phyloP scores from a whole-genome alignment of 2,888 invertebrate genomes.

The Branchellion lobata region DNA sequence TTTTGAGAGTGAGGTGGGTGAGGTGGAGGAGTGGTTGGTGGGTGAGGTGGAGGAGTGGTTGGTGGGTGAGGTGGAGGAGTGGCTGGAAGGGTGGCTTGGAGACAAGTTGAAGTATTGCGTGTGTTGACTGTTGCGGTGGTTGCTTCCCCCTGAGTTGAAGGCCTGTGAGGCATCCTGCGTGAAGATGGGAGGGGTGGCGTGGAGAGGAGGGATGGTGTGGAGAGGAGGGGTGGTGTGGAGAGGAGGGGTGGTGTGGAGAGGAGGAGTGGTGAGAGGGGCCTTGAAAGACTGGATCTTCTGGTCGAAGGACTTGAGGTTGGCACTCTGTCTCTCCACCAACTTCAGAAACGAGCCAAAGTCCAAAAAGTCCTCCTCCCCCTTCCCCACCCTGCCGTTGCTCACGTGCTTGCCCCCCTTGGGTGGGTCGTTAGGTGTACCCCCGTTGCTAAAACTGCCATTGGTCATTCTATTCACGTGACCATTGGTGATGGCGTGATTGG shows the following conservation, averaged over 20 bases:
- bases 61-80: no score
- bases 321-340: slow-evolving; percentile 30
- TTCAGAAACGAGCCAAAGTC: slow-evolving; percentile 31
- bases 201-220: not conserved
- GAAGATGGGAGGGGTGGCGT: not conserved
- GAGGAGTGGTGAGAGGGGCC: not conserved
- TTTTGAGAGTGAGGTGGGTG: no score
- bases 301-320: slow-evolving; percentile 30
- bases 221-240: not conserved
- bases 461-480: not conserved
- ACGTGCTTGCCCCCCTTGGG: not conserved
- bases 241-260: not conserved
- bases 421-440: not conserved
- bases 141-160: no score
- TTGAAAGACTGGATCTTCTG: not conserved
- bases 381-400: not conserved
- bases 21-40: no score
- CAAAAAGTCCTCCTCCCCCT: not conserved
- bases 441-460: not conserved
- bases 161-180: no score
- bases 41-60: no score
- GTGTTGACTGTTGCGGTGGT: no score
- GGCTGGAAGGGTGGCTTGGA: not conserved
- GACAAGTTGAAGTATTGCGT: not conserved
- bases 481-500: slow-evolving; percentile 16